These are phyloP conservation scores for Himalopsyche tibetana DNA, from an alignment of 2,888 invertebrate species.

Conservation along the genomic window DNA sequence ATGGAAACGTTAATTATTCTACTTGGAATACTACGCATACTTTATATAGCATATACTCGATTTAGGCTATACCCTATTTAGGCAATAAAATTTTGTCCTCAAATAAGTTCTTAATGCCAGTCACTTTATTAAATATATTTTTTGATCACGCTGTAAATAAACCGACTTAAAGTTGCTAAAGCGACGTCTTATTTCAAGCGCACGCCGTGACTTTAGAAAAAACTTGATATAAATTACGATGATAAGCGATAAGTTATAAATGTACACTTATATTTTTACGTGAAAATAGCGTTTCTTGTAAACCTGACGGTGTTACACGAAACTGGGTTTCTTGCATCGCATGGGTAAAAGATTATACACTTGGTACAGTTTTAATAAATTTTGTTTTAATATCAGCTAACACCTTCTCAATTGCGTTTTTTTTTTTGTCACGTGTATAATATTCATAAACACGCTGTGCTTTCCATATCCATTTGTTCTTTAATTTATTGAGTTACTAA, in stretches of 20 bases:
- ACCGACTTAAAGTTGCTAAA: conserved; percentile 1
- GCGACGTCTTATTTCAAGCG: conserved; percentile 36
- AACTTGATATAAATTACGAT: conserved; percentile 46
- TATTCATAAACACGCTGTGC: background rate
- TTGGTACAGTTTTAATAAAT: background rate
- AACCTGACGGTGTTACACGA: background rate
- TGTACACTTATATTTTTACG: conserved; percentile 15
- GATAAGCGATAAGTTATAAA: conserved; percentile 44
- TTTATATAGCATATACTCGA: too few relatives aligned
- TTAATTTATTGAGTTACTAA: background rate
- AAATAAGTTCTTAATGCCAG: too few relatives aligned
- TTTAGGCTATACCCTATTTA: too few relatives aligned
- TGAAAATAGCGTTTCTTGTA: conserved; percentile 36
- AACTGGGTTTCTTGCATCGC: background rate
- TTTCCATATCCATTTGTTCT: background rate
- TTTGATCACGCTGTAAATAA: background rate
- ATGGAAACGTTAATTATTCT: too few relatives aligned
- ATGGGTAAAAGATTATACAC: background rate
- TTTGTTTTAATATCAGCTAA: background rate
- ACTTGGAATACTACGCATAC: too few relatives aligned
- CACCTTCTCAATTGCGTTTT: background rate
- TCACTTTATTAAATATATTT: background rate
- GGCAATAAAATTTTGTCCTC: too few relatives aligned
- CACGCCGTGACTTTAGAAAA: conserved; percentile 43
- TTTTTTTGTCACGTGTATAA: background rate